Evolutionary conservation across 2,797 vertebrate species (phyloP).

Genomic region (Pelodytes ibericus): DNA sequence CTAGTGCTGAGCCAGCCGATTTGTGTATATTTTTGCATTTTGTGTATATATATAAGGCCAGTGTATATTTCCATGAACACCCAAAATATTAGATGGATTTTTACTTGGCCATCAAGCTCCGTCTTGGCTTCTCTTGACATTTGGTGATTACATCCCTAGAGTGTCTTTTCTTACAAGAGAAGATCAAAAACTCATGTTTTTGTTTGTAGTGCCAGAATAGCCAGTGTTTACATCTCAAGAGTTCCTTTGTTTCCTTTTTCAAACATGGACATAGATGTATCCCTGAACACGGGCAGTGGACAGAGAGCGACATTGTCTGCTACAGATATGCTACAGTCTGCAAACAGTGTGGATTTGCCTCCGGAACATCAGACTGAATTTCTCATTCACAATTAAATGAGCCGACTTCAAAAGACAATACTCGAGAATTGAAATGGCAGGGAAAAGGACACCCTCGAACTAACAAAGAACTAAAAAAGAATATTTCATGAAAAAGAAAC

Average conservation of each 20-base stretch:
- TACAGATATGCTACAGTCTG: background rate
- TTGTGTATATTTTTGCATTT: too few species aligned
- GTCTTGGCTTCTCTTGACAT: too few species aligned
- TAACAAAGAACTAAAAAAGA: slow-evolving; percentile 2
- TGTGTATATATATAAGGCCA: too few species aligned
- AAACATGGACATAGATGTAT: background rate
- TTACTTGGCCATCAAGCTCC: too few species aligned
- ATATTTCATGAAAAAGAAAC: background rate
- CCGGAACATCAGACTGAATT: slow-evolving; percentile 8
- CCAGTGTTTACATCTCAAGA: background rate
- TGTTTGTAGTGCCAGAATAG: too few species aligned
- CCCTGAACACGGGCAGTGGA: background rate
- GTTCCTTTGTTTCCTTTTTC: background rate
- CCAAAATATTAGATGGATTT: too few species aligned
- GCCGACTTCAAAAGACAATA: slow-evolving; percentile 29
- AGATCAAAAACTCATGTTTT: too few species aligned
- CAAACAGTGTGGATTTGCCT: background rate
- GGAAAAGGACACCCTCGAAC: background rate
- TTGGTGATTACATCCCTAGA: too few species aligned
- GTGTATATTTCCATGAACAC: too few species aligned
- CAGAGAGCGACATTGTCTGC: slow-evolving; percentile 12
- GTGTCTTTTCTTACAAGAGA: too few species aligned
- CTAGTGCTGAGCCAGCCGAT: too few species aligned
- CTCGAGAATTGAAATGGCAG: background rate
- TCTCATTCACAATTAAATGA: slow-evolving; percentile 6